Evolutionary conservation across 2,113 vertebrate species (phyloP), one percentile per base, ranked within the genome.

Genomic region (Amazona vittata): DNA sequence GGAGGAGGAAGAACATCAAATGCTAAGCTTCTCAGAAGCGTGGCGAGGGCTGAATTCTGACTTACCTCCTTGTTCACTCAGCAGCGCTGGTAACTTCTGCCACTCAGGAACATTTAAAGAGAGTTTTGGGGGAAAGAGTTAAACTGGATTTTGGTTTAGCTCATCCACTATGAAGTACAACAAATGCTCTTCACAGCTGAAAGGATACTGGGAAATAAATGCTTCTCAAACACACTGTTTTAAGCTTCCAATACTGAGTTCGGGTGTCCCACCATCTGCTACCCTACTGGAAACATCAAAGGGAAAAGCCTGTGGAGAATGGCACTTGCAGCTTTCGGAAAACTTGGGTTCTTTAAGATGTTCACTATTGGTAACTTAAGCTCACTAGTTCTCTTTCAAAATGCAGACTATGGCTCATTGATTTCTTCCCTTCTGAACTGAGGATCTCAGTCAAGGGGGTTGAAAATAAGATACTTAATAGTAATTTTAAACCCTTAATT

Each of bases 401-500:
- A 80, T 1, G 41, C 5, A 89, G 86, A 84, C 93, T 89, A 94
- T 57, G 94, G 80, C 94, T 94, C 96, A 94, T 69, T 94, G 96
- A 94, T 89, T 94, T 94, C 94, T 84, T 74, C 69, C 92, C 86
- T 85, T 69, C 93, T 94, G 91, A 95, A 95, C 94, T 94, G 83
- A 95, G 91, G 81, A 95, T 89, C 90, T 77, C 87, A 91, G 95
- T 95, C 87, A 94, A 96, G 86, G 91, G 91, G 93, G 71, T 11
- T 95, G 94, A 94, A 93, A 97, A 83, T 94, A 94, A 94, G 96
- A 97, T 90, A 94, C 95, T 94, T 95, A 77, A 96, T 93, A 86
- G 95, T 95, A 95, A 97, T 95, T 95, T 96, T 96, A 97, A 96
- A 97, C 95, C 92, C 78, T 60, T 89, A 90, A 93, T 94, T 97